Percentiles rank a stretch among this genome's conserved stretches.
Conservation (phyloP, 1,140 invertebrate genomes). For the Physella acuta region DNA sequence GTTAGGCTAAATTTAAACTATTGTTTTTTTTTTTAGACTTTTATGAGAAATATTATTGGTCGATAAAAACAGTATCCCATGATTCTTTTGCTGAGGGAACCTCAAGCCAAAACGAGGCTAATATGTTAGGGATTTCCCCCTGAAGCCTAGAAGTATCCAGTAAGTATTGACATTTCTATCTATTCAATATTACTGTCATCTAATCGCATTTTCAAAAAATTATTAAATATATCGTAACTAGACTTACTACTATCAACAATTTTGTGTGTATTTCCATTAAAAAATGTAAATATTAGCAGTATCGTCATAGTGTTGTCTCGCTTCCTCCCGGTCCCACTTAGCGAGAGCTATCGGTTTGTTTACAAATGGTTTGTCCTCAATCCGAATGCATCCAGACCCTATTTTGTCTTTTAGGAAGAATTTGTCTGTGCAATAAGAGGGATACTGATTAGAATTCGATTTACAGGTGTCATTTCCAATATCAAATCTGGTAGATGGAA, state of each 20-base stretch:
- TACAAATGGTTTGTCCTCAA: constrained; percentile 11
- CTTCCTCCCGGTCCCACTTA: constrained; percentile 13
- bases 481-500: constrained; percentile 9
- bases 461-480: constrained; percentile 19
- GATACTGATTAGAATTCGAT: constrained; percentile 9
- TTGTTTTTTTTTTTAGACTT: no score
- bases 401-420: constrained; percentile 5
- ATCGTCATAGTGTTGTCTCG: background rate
- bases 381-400: background rate
- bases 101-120: constrained; percentile 19
- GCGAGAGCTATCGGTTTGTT: constrained; percentile 14
- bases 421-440: background rate
- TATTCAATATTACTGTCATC: constrained; percentile 18
- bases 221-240: background rate
- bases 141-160: constrained; percentile 7
- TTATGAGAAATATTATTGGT: no score
- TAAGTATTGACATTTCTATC: constrained; percentile 27
- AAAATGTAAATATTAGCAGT: background rate
- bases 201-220: background rate
- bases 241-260: no score
- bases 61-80: constrained; percentile 8
- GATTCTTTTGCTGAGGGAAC: constrained; percentile 9
- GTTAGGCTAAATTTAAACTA: no score
- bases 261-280: no score
- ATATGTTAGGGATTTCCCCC: constrained; percentile 10